A percentile compares a stretch with the other conserved stretches of the same genome.
These are phyloP conservation scores for Notospermus geniculatus DNA, from an alignment of 1,140 invertebrate genomes.

Conservation along the genomic window DNA sequence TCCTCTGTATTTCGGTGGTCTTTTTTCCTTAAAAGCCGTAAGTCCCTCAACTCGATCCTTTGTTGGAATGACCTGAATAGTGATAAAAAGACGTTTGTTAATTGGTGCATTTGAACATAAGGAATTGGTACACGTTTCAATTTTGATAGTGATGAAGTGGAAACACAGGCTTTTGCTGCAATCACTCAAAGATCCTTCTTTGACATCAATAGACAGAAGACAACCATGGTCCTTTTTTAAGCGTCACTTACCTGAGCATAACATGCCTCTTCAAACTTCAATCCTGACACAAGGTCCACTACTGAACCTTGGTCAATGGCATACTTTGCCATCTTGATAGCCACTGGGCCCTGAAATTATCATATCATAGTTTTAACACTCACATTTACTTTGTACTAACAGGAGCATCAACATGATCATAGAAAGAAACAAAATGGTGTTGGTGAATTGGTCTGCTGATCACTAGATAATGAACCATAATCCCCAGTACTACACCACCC, in stretches of 20 bases:
- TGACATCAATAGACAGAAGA: neutral
- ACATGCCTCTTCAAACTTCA: constrained; percentile 88
- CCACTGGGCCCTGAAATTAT: constrained; percentile 80
- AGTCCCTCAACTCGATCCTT: constrained; percentile 93
- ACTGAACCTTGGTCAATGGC: constrained; percentile 80
- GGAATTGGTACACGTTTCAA: neutral
- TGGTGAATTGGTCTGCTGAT: no score
- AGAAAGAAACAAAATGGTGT: no score
- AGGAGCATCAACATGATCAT: no score
- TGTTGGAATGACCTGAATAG: constrained; percentile 73
- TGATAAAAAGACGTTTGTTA: no score
- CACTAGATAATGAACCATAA: no score
- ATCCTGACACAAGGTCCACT: constrained; percentile 75
- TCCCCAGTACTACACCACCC: no score
- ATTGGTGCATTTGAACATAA: constrained; percentile 15
- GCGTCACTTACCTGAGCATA: constrained; percentile 70
- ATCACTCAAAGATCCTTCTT: neutral
- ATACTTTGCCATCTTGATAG: constrained; percentile 84
- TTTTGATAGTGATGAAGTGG: neutral
- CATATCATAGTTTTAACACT: neutral
- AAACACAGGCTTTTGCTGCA: neutral
- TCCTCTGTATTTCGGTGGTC: constrained; percentile 72
- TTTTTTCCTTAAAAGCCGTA: constrained; percentile 89
- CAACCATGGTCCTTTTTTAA: neutral
- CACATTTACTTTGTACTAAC: no score